Percentiles rank a stretch among this genome's conserved stretches.
These are phyloP conservation scores for Archaeoteleia sp. DNA, from an alignment of 2,888 invertebrate genomes.

Conservation along the genomic window DNA sequence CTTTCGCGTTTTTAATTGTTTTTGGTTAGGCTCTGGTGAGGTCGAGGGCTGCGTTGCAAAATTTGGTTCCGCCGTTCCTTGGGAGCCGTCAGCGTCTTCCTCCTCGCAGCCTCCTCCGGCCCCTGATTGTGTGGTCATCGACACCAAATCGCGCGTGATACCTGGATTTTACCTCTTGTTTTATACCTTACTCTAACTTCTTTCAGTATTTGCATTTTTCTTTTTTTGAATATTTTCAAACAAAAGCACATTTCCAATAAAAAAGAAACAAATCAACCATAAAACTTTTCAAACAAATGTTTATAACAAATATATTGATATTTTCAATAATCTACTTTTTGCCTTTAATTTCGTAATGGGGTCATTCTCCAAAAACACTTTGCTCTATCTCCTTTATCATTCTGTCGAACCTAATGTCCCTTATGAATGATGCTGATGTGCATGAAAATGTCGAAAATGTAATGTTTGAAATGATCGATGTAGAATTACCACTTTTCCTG, in stretches of 20 bases:
- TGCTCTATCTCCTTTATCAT: not conserved
- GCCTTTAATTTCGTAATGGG: too few species aligned
- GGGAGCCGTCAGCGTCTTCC: conserved; percentile 72
- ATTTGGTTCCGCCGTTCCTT: conserved; percentile 70
- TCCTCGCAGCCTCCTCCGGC: conserved; percentile 70
- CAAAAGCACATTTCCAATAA: too few species aligned
- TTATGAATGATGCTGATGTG: not conserved
- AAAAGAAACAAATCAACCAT: conserved; percentile 1
- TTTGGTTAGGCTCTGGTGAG: conserved; percentile 75
- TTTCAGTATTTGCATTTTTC: too few species aligned
- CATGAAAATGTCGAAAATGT: not conserved
- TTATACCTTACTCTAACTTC: conserved; percentile 2
- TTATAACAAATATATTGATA: conserved; percentile 5
- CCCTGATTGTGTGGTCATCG: conserved; percentile 72
- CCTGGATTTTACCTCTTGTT: conserved; percentile 66
- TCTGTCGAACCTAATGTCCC: not conserved
- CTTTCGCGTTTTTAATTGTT: conserved; percentile 78
- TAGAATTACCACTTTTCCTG: too few species aligned
- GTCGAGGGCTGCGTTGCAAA: conserved; percentile 73
- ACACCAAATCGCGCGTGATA: conserved; percentile 75
- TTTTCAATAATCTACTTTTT: too few species aligned
- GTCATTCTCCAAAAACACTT: conserved; percentile 35
- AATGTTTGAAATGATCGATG: too few species aligned
- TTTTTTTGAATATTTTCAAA: conserved; percentile 6
- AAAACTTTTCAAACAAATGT: not conserved